phyloP scores from a whole-genome alignment of 2,113 vertebrate species.

The Apaloderma vittatum region DNA sequence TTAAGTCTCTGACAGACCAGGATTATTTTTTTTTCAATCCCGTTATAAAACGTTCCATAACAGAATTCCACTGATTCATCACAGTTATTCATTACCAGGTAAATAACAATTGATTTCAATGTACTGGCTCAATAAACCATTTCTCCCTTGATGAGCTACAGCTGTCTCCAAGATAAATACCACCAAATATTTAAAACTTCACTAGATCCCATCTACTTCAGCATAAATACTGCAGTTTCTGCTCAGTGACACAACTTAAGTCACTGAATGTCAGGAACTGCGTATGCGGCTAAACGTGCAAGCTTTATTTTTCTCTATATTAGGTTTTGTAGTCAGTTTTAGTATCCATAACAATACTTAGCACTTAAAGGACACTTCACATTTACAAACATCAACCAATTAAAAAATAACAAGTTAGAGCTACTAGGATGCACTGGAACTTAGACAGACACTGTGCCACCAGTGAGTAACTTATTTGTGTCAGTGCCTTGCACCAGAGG shows the following conservation, averaged over 20 bases:
- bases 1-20: neutral
- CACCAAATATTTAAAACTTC: neutral
- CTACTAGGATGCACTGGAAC: neutral
- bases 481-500: neutral
- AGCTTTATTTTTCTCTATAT: neutral
- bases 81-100: slow-evolving; percentile 44
- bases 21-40: neutral
- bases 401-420: neutral
- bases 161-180: slow-evolving; percentile 39
- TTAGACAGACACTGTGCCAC: neutral
- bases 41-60: neutral
- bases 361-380: neutral
- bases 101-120: slow-evolving; percentile 49
- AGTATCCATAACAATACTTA: neutral
- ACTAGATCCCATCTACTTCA: slow-evolving; percentile 18
- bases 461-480: neutral
- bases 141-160: slow-evolving; percentile 14
- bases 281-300: neutral
- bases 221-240: neutral
- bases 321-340: neutral
- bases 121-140: slow-evolving; percentile 44
- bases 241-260: neutral
- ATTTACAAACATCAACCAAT: slow-evolving; percentile 25
- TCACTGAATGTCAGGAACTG: neutral
- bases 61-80: neutral